A percentile compares a stretch with the other conserved stretches of the same genome.
Evolutionary conservation across 2,888 invertebrate genomes (phyloP).

Genomic region (Megaustenia siamemsis): DNA sequence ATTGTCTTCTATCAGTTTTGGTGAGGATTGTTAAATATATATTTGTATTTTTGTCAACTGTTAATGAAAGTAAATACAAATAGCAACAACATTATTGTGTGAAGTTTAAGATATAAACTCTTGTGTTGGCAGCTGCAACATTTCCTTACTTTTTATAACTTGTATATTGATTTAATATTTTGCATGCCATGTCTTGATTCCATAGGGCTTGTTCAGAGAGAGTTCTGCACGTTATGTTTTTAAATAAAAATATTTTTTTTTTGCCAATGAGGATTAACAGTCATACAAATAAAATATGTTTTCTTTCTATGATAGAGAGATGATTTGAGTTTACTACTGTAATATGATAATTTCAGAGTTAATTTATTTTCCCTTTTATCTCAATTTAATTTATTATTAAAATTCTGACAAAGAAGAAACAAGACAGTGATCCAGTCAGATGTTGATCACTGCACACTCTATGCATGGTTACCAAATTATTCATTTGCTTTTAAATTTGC

Average conservation of each 20-base stretch:
- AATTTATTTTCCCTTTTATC: not conserved
- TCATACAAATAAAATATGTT: not conserved
- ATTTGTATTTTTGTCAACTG: no score
- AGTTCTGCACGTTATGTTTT: not conserved
- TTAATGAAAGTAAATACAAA: no score
- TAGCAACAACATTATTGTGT: no score
- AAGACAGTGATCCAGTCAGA: not conserved
- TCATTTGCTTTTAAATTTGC: conserved; percentile 25
- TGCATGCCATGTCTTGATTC: conserved; percentile 10
- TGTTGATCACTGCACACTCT: not conserved
- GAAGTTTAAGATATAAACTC: not conserved
- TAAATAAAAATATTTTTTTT: not conserved
- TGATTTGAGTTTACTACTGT: not conserved
- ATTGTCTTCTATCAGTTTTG: no score
- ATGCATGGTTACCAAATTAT: conserved; percentile 16
- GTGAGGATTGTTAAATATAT: no score
- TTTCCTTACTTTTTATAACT: not conserved
- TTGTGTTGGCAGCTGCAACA: conserved; percentile 23
- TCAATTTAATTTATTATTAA: not conserved
- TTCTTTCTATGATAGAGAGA: not conserved
- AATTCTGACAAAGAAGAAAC: not conserved
- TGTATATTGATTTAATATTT: not conserved
- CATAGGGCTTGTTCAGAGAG: conserved; percentile 1
- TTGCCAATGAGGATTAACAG: not conserved
- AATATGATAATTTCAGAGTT: not conserved